Base-by-base conservation (phyloP, 2,888 invertebrate genomes). In the Pocota personata region DNA sequence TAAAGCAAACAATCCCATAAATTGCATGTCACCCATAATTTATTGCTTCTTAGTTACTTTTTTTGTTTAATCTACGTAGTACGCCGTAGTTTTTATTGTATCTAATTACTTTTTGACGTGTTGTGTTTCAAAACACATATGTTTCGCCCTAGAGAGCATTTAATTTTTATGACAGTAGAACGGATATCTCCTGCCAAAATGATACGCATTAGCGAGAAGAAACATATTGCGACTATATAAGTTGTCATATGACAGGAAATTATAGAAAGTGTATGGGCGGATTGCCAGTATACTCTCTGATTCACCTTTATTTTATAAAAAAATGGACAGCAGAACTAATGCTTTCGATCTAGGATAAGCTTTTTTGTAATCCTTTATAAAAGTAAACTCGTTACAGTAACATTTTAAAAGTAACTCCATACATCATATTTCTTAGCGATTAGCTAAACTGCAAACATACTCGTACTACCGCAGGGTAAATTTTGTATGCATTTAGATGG, bases 121-220 rank as follows among this genome's bases (percentile, higher is more conserved):
- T 21, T 40, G 19, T 40, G 7, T 24, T 3, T 24, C n/a, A 35
- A 50, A 52, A 24, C 5, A 10, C 35, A 35, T 8, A n/a, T 66
- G 24, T 48, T 50, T 14, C 16, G 14, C 10, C 16, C 7, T 30
- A 32, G 30, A 55, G 0, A 32, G 1, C 30, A 67, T 67, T 67
- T 67, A 55, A 16, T 16, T 52, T 55, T 52, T 55, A 67, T 55
- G 55, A 67, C 24, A 50, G 21, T 50, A 35, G 35, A 66, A 35
- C 50, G 50, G 35, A 50, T 50, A 67, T 40, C 40, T 21, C 16
- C 67, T 67, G 67, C 32, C 52, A 40, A 67, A 67, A 19, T 67
- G 66, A 12, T 8, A 32, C 27, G n/a, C 7, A 46, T 50, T 35
- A 35, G 24, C 66, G 4, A 30, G 10, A 10, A 40, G 27, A 50